phyloP scores from a whole-genome alignment of 2,113 vertebrate genomes.

The Rousettus leschenaultii region DNA sequence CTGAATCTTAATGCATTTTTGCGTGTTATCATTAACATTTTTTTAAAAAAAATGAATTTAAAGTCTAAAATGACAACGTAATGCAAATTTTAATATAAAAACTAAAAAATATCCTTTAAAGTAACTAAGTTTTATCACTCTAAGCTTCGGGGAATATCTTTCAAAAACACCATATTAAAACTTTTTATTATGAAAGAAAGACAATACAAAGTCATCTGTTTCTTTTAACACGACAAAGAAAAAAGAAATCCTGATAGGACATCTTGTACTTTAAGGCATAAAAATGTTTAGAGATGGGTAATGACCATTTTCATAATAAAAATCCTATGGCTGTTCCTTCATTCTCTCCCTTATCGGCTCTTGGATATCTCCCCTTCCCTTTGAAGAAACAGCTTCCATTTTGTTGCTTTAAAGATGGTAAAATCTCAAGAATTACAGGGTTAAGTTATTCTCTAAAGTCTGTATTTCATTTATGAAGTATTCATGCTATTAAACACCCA shows the following conservation, averaged over 20 bases:
- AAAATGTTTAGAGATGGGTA: neutral
- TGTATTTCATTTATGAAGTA: conserved; percentile 55
- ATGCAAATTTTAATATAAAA: neutral
- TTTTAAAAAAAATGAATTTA: conserved; percentile 2
- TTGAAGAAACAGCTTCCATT: conserved; percentile 38
- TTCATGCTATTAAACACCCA: conserved; percentile 53
- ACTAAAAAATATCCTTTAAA: neutral
- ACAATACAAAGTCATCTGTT: neutral
- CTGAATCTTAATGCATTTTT: neutral
- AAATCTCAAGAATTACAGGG: conserved; percentile 50
- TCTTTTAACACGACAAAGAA: neutral
- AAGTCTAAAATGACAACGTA: neutral
- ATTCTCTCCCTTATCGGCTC: neutral
- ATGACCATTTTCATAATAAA: neutral
- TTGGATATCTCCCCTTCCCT: neutral
- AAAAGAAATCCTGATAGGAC: neutral
- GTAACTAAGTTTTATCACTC: neutral
- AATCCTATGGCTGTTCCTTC: neutral
- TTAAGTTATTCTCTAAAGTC: conserved; percentile 47
- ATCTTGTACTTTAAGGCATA: neutral
- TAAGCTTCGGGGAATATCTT: neutral
- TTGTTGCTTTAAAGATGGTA: conserved; percentile 38
- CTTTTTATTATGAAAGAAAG: conserved; percentile 23
- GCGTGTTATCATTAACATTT: neutral
- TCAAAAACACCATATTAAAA: neutral